phyloP scores from a whole-genome alignment of 2,888 invertebrate genomes.

The Sphinx pinastri region DNA sequence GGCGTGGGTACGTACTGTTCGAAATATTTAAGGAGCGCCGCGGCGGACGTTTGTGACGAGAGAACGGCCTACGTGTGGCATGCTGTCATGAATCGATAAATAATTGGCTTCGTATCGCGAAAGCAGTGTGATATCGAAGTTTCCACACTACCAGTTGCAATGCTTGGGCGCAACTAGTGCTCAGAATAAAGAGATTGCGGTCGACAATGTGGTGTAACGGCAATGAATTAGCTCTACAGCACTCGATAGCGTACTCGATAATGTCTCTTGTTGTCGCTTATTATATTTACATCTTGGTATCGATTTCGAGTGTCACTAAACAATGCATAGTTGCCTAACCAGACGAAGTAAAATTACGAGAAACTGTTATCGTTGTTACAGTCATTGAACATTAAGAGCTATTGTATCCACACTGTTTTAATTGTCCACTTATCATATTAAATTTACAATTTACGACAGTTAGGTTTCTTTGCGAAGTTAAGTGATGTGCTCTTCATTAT shows the following conservation, averaged over 20 bases:
- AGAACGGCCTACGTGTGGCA: constrained; percentile 45
- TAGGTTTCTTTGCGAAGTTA: background rate
- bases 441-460: background rate
- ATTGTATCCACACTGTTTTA: background rate
- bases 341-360: background rate
- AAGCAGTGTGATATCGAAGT: constrained; percentile 60
- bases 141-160: constrained; percentile 51
- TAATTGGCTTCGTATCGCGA: constrained; percentile 54
- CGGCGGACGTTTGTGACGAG: constrained; percentile 47
- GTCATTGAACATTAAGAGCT: constrained; percentile 1
- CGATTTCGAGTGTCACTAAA: background rate
- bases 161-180: constrained; percentile 57
- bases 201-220: constrained; percentile 55
- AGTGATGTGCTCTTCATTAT: background rate
- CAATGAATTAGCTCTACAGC: constrained; percentile 40
- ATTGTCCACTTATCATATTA: background rate
- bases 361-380: constrained; percentile 3
- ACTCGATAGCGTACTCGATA: constrained; percentile 35
- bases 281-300: constrained; percentile 5
- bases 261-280: constrained; percentile 6
- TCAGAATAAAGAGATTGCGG: constrained; percentile 59
- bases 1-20: constrained; percentile 87
- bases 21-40: constrained; percentile 75
- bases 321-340: constrained; percentile 2
- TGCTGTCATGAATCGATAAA: constrained; percentile 45